Evolutionary conservation across 2,797 vertebrate species (phyloP).

Genomic region (Acrossocheilus wenchowensis): DNA sequence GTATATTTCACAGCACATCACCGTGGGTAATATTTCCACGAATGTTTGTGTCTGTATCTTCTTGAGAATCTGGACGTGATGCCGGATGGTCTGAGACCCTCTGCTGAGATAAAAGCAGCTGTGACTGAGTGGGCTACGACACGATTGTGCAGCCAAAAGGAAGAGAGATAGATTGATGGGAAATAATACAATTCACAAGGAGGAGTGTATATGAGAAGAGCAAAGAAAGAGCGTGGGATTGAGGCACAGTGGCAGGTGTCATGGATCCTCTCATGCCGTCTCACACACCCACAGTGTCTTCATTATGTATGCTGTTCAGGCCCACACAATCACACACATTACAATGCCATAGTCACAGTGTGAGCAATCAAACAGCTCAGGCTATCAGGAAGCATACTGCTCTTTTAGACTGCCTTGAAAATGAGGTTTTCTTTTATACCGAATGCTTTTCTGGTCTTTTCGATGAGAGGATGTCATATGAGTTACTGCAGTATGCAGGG

Average conservation of each 20-base stretch:
- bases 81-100: conserved; percentile 27
- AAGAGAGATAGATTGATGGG: conserved; percentile 33
- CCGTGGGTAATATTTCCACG: conserved; percentile 39
- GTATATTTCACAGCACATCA: conserved; percentile 42
- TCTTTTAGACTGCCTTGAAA: conserved; percentile 22
- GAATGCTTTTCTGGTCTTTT: not conserved
- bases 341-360: conserved; percentile 57
- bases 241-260: conserved; percentile 59
- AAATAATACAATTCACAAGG: conserved; percentile 45
- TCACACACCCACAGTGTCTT: conserved; percentile 56
- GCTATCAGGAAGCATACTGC: conserved; percentile 17
- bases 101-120: conserved; percentile 49
- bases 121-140: conserved; percentile 33
- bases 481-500: not conserved
- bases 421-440: conserved; percentile 14
- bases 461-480: not conserved
- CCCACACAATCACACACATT: conserved; percentile 56
- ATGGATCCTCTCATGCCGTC: conserved; percentile 61
- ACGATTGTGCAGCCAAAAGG: conserved; percentile 30
- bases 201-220: conserved; percentile 5
- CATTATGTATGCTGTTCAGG: conserved; percentile 60
- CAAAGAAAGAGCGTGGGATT: conserved; percentile 54
- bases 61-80: conserved; percentile 29
- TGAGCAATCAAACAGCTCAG: conserved; percentile 46
- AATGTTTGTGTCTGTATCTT: conserved; percentile 32